Base-by-base conservation (phyloP, 2,113 vertebrate genomes). In the Monarcha castaneiventris region DNA sequence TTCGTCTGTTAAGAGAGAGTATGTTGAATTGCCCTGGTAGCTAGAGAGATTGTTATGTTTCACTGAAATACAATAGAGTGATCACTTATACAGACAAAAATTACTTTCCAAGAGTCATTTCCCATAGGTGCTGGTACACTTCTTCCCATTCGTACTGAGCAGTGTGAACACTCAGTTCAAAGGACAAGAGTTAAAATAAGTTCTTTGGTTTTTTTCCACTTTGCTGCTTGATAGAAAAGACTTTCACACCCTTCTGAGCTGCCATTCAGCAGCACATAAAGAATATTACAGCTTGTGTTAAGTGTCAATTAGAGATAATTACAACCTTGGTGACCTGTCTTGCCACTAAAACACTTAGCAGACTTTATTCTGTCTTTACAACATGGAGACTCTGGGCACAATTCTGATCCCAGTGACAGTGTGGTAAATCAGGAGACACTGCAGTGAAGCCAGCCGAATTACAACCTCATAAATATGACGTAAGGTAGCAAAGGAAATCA, bases 231-330 rank as follows among this genome's bases (percentile, higher is more conserved):
- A 68, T 35, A 75, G 59, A 82, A 95, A 77, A 80, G 56, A 73
- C 56, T 62, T 90, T 92, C 52, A 52, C 44, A 80, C 18, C 43
- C 75, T 89, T 87, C 71, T 83, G 61, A 21, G 54, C 35, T 94
- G 89, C 54, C 93, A 88, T 67, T 94, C 75, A 84, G 71, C 43
- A 71, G 55, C n/a, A 46, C 66, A 78, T 90, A 95, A 93, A 96
- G 67, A 63, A 94, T 58, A 73, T 85, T 94, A 82, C 48, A 94
- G 73, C 63, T 85, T 83, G 44, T 88, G 46, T 85, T 92, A 91
- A 94, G 73, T 89, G 91, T 87, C 83, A 96, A 20, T 94, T 96
- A 95, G 69, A 83, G 85, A 72, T 92, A 95, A 97, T 97, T 95
- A 81, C 55, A 93, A 85, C 54, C 67, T 78, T n/a, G 22, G 74